phyloP scores from a whole-genome alignment of 2,888 invertebrate genomes.

The Sylvicola fuscatus region DNA sequence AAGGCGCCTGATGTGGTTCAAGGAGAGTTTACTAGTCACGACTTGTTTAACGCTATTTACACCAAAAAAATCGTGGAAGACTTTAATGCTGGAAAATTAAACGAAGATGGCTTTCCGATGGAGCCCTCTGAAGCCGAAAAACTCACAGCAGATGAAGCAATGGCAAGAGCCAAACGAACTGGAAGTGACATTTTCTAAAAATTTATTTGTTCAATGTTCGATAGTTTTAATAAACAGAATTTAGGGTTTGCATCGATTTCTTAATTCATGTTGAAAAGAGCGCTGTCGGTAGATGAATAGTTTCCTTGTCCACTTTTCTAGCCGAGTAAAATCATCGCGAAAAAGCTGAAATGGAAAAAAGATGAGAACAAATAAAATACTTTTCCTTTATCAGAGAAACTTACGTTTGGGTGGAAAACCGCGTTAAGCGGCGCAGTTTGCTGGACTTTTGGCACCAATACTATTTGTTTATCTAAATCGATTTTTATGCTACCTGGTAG shows the following conservation, averaged over 20 bases:
- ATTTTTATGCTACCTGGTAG: constrained; percentile 42
- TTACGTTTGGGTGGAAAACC: constrained; percentile 45
- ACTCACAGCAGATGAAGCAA: constrained; percentile 50
- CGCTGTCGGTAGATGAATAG: background rate
- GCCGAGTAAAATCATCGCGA: background rate
- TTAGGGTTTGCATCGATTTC: background rate
- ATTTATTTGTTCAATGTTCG: background rate
- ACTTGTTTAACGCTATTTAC: constrained; percentile 66
- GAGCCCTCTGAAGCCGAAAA: constrained; percentile 54
- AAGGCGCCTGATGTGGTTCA: constrained; percentile 52
- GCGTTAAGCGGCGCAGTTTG: constrained; percentile 32
- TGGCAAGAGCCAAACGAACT: constrained; percentile 43
- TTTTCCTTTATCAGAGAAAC: no score
- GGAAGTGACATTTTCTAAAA: constrained; percentile 58
- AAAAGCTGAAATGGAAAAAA: no score
- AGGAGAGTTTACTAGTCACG: constrained; percentile 61
- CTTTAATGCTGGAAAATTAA: constrained; percentile 46
- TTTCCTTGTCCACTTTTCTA: background rate
- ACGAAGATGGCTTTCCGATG: constrained; percentile 41
- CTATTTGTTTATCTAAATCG: constrained; percentile 48
- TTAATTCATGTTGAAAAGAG: background rate
- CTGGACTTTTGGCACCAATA: constrained; percentile 38
- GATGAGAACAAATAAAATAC: no score
- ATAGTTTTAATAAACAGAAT: background rate
- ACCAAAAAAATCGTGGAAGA: constrained; percentile 57